phyloP scores from a whole-genome alignment of 2,113 vertebrate species.

The Marmota flaviventris region DNA sequence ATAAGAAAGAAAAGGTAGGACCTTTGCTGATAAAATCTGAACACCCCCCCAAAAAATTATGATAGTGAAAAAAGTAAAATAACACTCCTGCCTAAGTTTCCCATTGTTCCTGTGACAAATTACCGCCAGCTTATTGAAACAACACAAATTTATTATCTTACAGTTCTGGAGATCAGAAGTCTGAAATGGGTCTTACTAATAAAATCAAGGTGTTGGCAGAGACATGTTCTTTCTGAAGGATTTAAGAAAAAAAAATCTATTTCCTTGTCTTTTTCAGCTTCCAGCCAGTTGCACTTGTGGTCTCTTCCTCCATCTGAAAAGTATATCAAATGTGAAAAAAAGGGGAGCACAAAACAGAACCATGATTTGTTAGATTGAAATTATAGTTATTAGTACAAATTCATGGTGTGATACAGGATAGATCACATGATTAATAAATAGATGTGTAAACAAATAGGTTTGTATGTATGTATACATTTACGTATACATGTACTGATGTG shows the following conservation, averaged over 20 bases:
- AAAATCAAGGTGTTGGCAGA: not conserved
- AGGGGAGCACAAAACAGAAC: not conserved
- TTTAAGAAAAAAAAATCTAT: not conserved
- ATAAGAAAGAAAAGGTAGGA: not conserved
- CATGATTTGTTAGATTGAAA: not conserved
- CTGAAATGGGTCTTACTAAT: not conserved
- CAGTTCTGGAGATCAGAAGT: not conserved
- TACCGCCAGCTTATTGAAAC: not conserved
- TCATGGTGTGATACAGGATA: too few species aligned
- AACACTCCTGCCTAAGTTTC: not conserved
- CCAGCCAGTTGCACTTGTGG: not conserved
- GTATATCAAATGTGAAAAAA: not conserved
- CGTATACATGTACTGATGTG: not conserved
- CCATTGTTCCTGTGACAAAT: not conserved
- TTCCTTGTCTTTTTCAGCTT: not conserved
- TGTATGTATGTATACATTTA: not conserved
- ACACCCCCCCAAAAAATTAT: not conserved
- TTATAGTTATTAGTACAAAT: not conserved
- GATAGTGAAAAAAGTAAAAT: not conserved
- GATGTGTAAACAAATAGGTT: not conserved
- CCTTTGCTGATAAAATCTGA: not conserved
- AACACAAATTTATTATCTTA: not conserved
- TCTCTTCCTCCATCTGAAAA: not conserved
- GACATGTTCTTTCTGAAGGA: not conserved
- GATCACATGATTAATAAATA: not conserved